Evolutionary conservation across 2,888 invertebrate species (phyloP), one percentile per base, ranked within the genome.

Genomic region (Hirtodrosophila duncani): DNA sequence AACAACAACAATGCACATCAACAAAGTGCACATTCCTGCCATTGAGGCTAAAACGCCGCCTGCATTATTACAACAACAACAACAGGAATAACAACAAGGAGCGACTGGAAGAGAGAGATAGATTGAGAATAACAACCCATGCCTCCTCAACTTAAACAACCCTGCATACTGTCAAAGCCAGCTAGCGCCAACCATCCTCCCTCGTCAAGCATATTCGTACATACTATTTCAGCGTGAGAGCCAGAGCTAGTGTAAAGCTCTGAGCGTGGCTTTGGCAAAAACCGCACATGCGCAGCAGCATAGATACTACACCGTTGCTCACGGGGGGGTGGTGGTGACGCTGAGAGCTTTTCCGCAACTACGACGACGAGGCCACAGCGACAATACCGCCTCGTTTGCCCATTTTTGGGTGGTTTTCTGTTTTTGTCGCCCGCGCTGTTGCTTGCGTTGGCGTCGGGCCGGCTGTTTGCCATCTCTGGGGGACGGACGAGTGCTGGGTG

Each of bases 1-100:
- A 42, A 26, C 53, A 64, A 53, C 59, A 56, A 51, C 39, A 61
- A 70, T 67, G 43, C 69, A 69, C 56, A 58, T 43, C 53, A 63
- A 66, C 63, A 63, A 80, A 74, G 58, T 81, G 77, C 79, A 75
- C 71, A 75, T 75, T 81, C 63, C 65, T 52, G 49, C 46, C 42
- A n/a, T 59, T 50, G 59, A 58, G 59, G 59, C 46, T 62, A 52
- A 61, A 61, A 42, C 56, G 38, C 50, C 65, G 53, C 49, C 48
- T 58, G 80, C 72, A 75, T 63, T 63, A 57, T 70, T 56, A 53
- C 70, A 59, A 52, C 30, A 59, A 26, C 34, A 52, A 38, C 44
- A 57, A 14, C 31, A 52, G 23, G 33, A 49, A 43, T 17, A 44
- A 21, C 31, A 55, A 26, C n/a, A 10, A n/a, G 10, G 7, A 45